Conservation (phyloP, 1,140 invertebrate genomes). For the Teleogryllus occipitalis region DNA sequence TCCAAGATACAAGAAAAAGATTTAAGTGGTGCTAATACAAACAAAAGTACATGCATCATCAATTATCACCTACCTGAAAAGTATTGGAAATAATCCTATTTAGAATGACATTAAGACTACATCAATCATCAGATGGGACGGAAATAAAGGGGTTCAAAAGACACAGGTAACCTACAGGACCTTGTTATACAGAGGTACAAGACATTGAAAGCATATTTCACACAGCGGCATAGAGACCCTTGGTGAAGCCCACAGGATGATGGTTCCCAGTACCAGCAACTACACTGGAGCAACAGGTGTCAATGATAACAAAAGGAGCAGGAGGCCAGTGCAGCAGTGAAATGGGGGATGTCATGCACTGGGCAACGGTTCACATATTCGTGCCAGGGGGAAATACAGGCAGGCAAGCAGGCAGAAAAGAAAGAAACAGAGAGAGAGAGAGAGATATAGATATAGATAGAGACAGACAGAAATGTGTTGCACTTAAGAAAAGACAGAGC, state of each 20-base stretch:
- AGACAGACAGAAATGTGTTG: conserved; percentile 33
- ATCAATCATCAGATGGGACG: conserved; percentile 10
- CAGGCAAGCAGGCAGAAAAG: conserved; percentile 16
- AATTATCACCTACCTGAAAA: conserved; percentile 13
- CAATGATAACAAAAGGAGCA: background rate
- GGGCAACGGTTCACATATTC: background rate
- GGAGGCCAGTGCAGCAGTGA: background rate
- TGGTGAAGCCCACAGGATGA: conserved; percentile 26
- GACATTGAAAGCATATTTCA: conserved; percentile 23
- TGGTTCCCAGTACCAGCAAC: background rate
- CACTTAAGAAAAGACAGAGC: background rate
- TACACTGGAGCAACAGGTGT: background rate
- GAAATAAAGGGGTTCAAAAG: conserved; percentile 1
- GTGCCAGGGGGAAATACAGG: background rate
- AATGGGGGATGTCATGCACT: background rate
- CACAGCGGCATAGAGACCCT: conserved; percentile 20
- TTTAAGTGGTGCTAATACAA: conserved; percentile 10
- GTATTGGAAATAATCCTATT: conserved; percentile 7
- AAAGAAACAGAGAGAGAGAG: conserved; percentile 26
- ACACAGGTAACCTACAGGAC: conserved; percentile 7
- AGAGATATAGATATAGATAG: conserved; percentile 12
- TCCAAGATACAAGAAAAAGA: conserved; percentile 6
- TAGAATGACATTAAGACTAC: conserved; percentile 9
- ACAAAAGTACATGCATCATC: conserved; percentile 8
- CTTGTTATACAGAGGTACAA: conserved; percentile 13